Percentiles rank a stretch among this genome's conserved stretches.
Evolutionary conservation across 2,113 vertebrate genomes (phyloP).

Genomic region (Pluvialis apricaria): DNA sequence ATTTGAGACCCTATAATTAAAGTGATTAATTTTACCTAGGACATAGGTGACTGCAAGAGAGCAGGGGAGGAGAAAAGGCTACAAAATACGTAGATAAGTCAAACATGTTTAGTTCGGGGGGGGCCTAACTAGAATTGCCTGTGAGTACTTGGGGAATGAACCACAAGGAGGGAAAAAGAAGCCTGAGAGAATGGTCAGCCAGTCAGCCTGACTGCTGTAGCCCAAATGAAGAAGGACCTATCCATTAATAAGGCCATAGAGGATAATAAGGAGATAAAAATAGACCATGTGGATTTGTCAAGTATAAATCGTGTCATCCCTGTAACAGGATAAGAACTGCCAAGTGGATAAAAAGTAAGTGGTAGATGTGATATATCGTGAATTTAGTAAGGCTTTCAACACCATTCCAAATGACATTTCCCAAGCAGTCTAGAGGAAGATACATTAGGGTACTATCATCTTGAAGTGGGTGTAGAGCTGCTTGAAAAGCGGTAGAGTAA

Average conservation of each 20-base stretch:
- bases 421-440: not conserved
- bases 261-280: slow-evolving; percentile 14
- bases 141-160: not conserved
- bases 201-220: not conserved
- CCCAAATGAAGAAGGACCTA: not conserved
- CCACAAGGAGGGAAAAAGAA: not conserved
- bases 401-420: not conserved
- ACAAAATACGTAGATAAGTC: not conserved
- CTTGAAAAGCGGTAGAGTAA: not conserved
- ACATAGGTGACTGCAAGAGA: not conserved
- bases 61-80: not conserved
- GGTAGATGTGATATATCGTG: not conserved
- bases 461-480: not conserved
- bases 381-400: not conserved
- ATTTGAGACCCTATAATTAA: not conserved
- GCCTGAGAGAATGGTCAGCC: not conserved
- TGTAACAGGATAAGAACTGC: not conserved
- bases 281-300: not conserved
- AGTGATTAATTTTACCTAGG: not conserved
- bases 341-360: not conserved
- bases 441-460: not conserved
- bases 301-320: not conserved
- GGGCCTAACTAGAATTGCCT: not conserved
- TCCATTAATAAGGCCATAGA: not conserved
- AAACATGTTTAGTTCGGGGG: not conserved